Evolutionary conservation across 2,888 invertebrate genomes (phyloP), one percentile per base, ranked within the genome.

Genomic region (Agrotis segetum): DNA sequence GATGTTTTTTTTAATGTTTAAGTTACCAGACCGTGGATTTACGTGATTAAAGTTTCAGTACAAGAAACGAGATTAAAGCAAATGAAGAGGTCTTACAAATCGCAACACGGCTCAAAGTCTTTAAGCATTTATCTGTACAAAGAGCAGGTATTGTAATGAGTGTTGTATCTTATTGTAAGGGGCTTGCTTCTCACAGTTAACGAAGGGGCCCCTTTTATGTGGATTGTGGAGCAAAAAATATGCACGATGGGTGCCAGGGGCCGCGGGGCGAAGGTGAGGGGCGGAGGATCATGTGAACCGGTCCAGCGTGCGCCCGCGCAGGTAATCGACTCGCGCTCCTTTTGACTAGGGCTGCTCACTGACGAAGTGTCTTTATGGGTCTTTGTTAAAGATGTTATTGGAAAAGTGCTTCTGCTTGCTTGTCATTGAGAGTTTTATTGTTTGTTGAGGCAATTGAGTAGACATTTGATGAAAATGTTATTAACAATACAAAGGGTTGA

Each of bases 301-400:
- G 96, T 92, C 91, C 88, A 86, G 87, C 92, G 85, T 91, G 94
- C 94, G 93, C 93, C 85, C 85, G 94, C 95, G 94, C 95, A 95
- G 95, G 95, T 95, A 95, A 95, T 92, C 92, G 93, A 93, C 93
- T 93, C 90, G 85, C 83, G 82, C 83, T 85, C 85, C 68, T 76
- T 72, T 72, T 53, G 40, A 64, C 56, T 79, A 85, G 86, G 85
- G 85, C 63, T 85, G 85, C 44, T 74, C 52, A 21, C 14, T 50
- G 19, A 40, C 14, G 13, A 24, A 55, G 4, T 34, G 49, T 53
- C 44, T 34, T 0, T 13, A 61, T 34, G 13, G 13, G 6, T 52
- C 24, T 61, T 64, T 49, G 24, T 70, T 14, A 4, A 21, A 40
- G 29, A 55, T 24, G 13, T 17, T 19, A 73, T 17, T 46, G 21